Percentiles rank a stretch among this genome's conserved stretches.
Conservation (phyloP, 2,888 invertebrate species). For the Tenthredo amoena region DNA sequence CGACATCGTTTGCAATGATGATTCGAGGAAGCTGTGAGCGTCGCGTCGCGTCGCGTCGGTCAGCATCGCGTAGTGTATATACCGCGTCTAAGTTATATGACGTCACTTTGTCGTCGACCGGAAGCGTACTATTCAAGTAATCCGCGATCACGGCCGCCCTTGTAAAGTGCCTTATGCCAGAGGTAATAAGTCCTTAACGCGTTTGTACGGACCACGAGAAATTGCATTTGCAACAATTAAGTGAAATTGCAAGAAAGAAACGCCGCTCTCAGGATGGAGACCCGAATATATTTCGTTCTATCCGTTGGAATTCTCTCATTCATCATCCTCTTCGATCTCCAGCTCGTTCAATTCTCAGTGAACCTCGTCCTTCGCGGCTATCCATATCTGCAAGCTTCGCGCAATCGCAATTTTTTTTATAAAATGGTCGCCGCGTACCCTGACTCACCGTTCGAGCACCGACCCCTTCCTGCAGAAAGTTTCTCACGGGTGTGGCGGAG, state of each 20-base stretch:
- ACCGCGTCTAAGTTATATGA: constrained; percentile 26
- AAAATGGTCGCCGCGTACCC: constrained; percentile 35
- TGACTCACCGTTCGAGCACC: constrained; percentile 13
- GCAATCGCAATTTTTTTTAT: neutral
- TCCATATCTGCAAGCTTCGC: constrained; percentile 7
- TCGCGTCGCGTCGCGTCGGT: constrained; percentile 19
- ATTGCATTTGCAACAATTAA: neutral
- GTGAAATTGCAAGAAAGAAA: neutral
- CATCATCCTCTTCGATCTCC: neutral
- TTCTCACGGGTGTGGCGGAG: constrained; percentile 36
- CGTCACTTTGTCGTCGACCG: constrained; percentile 45
- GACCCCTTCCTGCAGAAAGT: neutral
- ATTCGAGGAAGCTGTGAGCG: constrained; percentile 27
- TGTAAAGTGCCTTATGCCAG: neutral
- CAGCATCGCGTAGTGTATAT: neutral
- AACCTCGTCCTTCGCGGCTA: neutral
- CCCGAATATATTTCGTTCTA: neutral
- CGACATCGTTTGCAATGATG: neutral
- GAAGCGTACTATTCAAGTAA: constrained; percentile 45
- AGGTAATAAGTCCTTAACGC: neutral
- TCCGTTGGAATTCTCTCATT: neutral
- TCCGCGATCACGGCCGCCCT: constrained; percentile 45
- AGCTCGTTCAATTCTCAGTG: neutral
- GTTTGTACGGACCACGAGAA: neutral
- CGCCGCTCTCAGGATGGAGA: neutral